A percentile compares a stretch with the other conserved stretches of the same genome.
Conservation (phyloP, 92 coral and sea anemone species). For the Paragorgia papillata region DNA sequence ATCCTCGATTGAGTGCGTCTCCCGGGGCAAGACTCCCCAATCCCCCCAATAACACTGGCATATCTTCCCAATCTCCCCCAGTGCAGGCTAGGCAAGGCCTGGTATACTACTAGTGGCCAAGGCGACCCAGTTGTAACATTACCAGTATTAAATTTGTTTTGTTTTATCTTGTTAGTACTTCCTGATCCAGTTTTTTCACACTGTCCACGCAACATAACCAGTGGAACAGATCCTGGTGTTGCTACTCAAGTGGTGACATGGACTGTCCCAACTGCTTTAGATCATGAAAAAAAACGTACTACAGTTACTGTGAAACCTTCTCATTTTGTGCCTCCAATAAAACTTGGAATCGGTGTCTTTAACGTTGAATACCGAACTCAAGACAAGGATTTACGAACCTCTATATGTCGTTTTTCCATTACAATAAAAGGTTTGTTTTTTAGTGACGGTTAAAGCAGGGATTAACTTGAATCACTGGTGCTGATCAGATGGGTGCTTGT, state of each 20-base stretch:
- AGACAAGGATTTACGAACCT: conserved; percentile 42
- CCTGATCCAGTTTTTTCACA: not conserved
- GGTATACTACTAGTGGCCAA: too few species aligned
- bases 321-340: not conserved
- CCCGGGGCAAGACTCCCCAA: too few species aligned
- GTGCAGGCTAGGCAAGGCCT: too few species aligned
- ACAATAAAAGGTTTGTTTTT: conserved; percentile 52
- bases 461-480: too few species aligned
- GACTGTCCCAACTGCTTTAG: conserved; percentile 14
- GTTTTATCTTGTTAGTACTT: not conserved
- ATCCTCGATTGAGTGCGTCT: too few species aligned
- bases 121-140: too few species aligned
- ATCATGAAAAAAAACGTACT: not conserved
- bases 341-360: conserved; percentile 53
- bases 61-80: too few species aligned
- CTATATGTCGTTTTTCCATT: conserved; percentile 43
- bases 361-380: conserved; percentile 49
- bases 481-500: too few species aligned
- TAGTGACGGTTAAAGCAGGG: too few species aligned
- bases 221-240: not conserved
- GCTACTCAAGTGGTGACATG: not conserved
- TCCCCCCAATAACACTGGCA: too few species aligned
- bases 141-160: too few species aligned
- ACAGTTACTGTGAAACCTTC: not conserved
- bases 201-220: not conserved